Evolutionary conservation across 1,140 invertebrate genomes (phyloP).

Genomic region (Andricus grossulariae): DNA sequence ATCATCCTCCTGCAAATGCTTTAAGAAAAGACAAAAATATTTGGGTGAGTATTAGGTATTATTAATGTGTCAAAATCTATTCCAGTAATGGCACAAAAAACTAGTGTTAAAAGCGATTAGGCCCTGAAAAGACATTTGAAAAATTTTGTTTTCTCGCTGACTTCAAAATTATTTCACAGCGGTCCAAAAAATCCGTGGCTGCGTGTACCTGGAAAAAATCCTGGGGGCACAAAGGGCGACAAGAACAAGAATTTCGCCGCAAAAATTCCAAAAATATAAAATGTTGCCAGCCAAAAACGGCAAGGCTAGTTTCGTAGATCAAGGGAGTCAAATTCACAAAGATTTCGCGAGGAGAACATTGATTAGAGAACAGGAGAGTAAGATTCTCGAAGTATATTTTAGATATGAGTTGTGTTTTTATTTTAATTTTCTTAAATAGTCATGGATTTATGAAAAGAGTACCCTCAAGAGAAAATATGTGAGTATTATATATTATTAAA

Average conservation of each 20-base stretch:
- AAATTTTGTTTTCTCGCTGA: conserved; percentile 65
- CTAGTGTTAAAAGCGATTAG: conserved; percentile 60
- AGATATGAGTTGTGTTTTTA: not conserved
- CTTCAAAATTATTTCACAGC: conserved; percentile 73
- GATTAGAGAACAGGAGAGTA: not conserved
- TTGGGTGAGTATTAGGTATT: conserved; percentile 68
- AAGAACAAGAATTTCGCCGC: conserved; percentile 43
- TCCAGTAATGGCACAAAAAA: conserved; percentile 51
- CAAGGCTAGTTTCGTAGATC: conserved; percentile 55
- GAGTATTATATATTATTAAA: conserved; percentile 32
- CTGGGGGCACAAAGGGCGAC: conserved; percentile 49
- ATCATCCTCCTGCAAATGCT: conserved; percentile 76
- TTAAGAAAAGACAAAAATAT: conserved; percentile 74
- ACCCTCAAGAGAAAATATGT: conserved; percentile 10
- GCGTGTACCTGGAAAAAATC: conserved; percentile 74
- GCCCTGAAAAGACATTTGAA: conserved; percentile 68
- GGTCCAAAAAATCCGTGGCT: conserved; percentile 73
- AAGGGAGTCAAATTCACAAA: conserved; percentile 26
- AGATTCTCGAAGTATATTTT: conserved; percentile 2
- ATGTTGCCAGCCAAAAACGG: conserved; percentile 74
- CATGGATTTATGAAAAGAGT: not conserved
- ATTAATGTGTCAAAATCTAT: conserved; percentile 65
- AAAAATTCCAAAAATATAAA: conserved; percentile 77
- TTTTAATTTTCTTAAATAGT: not conserved
- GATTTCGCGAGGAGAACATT: conserved; percentile 29